Percentiles rank a stretch among this genome's conserved stretches.
phyloP scores from a whole-genome alignment of 2,888 invertebrate species.

The Emmelina monodactyla region DNA sequence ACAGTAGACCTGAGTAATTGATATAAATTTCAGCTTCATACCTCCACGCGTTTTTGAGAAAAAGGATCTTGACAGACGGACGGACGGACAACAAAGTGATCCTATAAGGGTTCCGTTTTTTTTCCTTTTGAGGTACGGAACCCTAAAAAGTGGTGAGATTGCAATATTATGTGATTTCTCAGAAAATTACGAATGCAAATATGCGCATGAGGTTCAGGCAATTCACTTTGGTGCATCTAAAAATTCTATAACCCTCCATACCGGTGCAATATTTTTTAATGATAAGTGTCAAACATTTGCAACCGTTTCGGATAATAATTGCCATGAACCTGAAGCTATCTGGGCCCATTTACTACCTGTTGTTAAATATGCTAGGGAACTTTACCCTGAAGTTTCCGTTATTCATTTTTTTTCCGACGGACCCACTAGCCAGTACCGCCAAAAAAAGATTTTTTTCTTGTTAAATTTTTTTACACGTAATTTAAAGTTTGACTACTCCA shows the following conservation, averaged over 20 bases:
- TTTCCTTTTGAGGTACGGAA: no score
- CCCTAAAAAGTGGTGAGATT: slow-evolving; percentile 1
- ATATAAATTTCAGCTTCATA: no score
- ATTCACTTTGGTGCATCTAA: slow-evolving; percentile 1
- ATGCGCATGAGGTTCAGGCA: neutral
- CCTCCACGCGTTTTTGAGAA: no score
- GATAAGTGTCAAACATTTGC: no score
- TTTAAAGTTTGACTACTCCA: slow-evolving; percentile 2
- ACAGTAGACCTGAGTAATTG: no score
- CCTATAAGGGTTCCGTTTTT: no score
- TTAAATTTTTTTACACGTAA: slow-evolving; percentile 6
- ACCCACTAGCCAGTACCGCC: slow-evolving; percentile 9
- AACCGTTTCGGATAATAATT: slow-evolving; percentile 1
- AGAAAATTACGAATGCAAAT: neutral
- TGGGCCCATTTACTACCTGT: slow-evolving; percentile 1
- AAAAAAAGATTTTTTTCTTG: slow-evolving; percentile 9
- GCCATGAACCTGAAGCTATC: slow-evolving; percentile 1
- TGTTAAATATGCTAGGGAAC: slow-evolving; percentile 3
- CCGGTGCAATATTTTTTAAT: neutral
- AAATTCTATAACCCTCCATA: slow-evolving; percentile 1
- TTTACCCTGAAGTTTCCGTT: slow-evolving; percentile 4
- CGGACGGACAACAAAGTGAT: no score
- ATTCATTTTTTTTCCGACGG: slow-evolving; percentile 11
- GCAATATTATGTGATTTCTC: neutral
- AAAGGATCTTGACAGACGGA: no score